These are phyloP conservation scores for Triops longicaudatus DNA, from an alignment of 1,140 invertebrate species.

Conservation along the genomic window DNA sequence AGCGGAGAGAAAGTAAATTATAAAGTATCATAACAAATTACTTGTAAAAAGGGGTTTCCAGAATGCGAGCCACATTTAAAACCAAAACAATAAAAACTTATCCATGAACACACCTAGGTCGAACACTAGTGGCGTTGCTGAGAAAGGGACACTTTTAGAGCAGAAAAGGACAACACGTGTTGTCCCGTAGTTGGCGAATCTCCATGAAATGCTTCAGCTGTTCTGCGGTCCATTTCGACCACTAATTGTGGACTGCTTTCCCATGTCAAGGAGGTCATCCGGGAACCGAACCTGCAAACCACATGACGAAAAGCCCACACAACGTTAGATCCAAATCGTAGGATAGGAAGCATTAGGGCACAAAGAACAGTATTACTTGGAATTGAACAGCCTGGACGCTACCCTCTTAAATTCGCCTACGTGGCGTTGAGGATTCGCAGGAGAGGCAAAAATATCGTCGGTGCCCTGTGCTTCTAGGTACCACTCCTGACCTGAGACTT, in stretches of 20 bases:
- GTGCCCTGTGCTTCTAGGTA: constrained; percentile 24
- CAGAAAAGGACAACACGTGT: constrained; percentile 27
- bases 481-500: constrained; percentile 28
- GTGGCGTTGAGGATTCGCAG: constrained; percentile 12
- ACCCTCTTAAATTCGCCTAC: constrained; percentile 23
- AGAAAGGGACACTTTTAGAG: constrained; percentile 22
- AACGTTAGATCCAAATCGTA: neutral
- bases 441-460: constrained; percentile 28
- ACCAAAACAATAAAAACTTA: neutral
- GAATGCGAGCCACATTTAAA: too few relatives aligned
- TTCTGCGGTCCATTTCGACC: constrained; percentile 28
- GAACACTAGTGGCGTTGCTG: constrained; percentile 16
- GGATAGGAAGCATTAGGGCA: neutral
- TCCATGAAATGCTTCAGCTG: constrained; percentile 27
- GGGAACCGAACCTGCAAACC: constrained; percentile 22
- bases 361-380: constrained; percentile 21
- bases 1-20: neutral
- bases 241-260: constrained; percentile 23
- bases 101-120: neutral
- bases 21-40: neutral
- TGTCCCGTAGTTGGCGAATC: constrained; percentile 27
- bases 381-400: constrained; percentile 28
- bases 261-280: constrained; percentile 23
- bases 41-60: neutral
- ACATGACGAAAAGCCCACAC: neutral